These are phyloP conservation scores for Caenorhabditis auriculariae DNA, from an alignment of 2,888 invertebrate species.

Conservation along the genomic window DNA sequence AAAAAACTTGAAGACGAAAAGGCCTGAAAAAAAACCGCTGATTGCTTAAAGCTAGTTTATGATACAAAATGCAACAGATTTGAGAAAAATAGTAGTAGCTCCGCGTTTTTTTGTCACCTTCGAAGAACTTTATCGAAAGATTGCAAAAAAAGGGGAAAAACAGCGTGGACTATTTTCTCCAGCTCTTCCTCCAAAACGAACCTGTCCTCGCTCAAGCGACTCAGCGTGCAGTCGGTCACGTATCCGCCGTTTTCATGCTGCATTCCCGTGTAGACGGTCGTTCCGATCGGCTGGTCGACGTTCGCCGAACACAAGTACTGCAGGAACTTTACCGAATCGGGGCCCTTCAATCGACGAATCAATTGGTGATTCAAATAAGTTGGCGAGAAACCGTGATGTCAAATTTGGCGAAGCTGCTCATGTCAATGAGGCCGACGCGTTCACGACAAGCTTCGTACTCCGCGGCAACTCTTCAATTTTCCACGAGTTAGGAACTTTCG, in stretches of 20 bases:
- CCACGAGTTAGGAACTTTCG: no score
- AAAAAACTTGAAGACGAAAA: no score
- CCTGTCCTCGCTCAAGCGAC: conserved; percentile 84
- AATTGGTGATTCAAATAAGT: not conserved
- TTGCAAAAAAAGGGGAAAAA: no score
- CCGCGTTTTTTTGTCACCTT: no score
- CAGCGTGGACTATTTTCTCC: no score
- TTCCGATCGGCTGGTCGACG: conserved; percentile 87
- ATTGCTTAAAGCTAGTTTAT: no score
- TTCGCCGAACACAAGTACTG: conserved; percentile 94
- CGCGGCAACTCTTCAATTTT: conserved; percentile 78
- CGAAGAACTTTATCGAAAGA: no score
- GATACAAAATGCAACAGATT: no score
- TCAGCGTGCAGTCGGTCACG: conserved; percentile 95
- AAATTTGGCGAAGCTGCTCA: conserved; percentile 94
- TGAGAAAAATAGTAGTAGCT: no score
- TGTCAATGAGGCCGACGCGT: conserved; percentile 87
- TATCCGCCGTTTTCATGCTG: conserved; percentile 91
- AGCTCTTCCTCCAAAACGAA: conserved; percentile 67
- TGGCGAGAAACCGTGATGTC: conserved; percentile 78
- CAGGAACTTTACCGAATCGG: conserved; percentile 82
- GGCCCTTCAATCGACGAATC: conserved; percentile 37
- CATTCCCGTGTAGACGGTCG: conserved; percentile 96
- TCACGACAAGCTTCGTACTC: conserved; percentile 94
- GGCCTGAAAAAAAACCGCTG: no score